phyloP scores from a whole-genome alignment of 2,113 vertebrate genomes.

The Psilopogon haemacephalus region DNA sequence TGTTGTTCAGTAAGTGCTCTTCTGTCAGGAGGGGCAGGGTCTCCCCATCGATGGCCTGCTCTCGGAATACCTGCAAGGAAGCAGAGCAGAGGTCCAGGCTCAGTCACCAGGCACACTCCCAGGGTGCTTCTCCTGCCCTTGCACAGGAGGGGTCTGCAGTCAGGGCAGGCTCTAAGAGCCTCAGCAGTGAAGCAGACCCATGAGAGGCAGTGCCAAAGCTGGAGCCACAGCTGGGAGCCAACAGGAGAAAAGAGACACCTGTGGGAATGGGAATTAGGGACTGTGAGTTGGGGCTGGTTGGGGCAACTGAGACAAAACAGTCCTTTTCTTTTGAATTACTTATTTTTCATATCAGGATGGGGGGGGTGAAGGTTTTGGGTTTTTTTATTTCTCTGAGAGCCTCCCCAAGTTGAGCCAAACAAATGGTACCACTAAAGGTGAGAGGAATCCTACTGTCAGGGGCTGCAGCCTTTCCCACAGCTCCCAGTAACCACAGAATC shows the following conservation, averaged over 20 bases:
- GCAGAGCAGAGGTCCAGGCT: background rate
- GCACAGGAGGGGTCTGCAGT: background rate
- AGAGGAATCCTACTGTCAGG: too few relatives aligned
- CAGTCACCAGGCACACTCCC: background rate
- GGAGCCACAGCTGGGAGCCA: background rate
- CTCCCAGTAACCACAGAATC: too few relatives aligned
- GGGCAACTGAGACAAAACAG: background rate
- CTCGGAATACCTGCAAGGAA: conserved; percentile 87
- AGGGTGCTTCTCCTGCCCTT: accelerated
- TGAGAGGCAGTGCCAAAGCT: too few relatives aligned
- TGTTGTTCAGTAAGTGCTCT: conserved; percentile 93
- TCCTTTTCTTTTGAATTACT: accelerated
- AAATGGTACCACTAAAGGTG: too few relatives aligned
- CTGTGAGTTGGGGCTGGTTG: background rate
- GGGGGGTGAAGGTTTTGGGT: accelerated
- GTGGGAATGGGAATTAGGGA: background rate
- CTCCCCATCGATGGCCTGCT: conserved; percentile 96
- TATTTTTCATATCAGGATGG: too few relatives aligned
- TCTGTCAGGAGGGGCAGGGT: conserved; percentile 94
- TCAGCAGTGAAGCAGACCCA: accelerated
- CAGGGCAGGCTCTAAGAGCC: accelerated
- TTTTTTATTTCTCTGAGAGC: background rate
- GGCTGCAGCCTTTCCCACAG: too few relatives aligned
- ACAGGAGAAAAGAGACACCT: accelerated
- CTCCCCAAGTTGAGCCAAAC: too few relatives aligned